Percentiles rank a stretch among this genome's conserved stretches.
Conservation (phyloP, 2,797 vertebrate species). For the Gila robusta region DNA sequence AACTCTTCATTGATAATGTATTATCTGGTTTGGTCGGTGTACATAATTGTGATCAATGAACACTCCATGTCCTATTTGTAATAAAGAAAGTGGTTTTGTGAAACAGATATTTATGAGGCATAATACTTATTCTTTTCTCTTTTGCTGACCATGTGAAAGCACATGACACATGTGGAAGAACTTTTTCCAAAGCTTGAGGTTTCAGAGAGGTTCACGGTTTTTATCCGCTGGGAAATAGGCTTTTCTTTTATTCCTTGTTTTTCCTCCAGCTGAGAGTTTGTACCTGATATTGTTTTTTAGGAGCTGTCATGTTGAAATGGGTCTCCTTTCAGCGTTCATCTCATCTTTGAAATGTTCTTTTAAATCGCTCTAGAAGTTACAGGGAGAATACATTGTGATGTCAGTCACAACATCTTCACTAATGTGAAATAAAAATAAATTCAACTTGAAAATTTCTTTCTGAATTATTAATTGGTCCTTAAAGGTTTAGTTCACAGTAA, state of each 20-base stretch:
- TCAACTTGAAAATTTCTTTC: not conserved
- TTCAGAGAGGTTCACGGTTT: not conserved
- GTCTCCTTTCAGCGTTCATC: not conserved
- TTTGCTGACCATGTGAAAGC: conserved; percentile 17
- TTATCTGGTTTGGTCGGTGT: conserved; percentile 1
- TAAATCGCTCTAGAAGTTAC: not conserved
- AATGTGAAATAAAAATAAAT: conserved; percentile 14
- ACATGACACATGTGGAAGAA: not conserved
- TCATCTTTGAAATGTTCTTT: conserved; percentile 9
- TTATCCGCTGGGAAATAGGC: not conserved
- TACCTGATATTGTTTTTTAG: not conserved
- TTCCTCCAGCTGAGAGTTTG: conserved; percentile 6
- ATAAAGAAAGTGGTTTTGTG: conserved; percentile 35
- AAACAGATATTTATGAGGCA: conserved; percentile 46
- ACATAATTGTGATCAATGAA: conserved; percentile 12
- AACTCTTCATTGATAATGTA: not conserved
- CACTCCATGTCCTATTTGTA: conserved; percentile 13
- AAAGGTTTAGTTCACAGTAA: not conserved
- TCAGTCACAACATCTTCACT: not conserved
- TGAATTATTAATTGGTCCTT: not conserved
- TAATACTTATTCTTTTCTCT: not conserved
- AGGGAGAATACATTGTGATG: not conserved
- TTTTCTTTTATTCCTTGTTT: not conserved
- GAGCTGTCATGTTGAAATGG: not conserved
- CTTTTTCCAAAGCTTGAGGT: conserved; percentile 12